Conservation (phyloP, 2,888 invertebrate species). For the Drosophila robusta region DNA sequence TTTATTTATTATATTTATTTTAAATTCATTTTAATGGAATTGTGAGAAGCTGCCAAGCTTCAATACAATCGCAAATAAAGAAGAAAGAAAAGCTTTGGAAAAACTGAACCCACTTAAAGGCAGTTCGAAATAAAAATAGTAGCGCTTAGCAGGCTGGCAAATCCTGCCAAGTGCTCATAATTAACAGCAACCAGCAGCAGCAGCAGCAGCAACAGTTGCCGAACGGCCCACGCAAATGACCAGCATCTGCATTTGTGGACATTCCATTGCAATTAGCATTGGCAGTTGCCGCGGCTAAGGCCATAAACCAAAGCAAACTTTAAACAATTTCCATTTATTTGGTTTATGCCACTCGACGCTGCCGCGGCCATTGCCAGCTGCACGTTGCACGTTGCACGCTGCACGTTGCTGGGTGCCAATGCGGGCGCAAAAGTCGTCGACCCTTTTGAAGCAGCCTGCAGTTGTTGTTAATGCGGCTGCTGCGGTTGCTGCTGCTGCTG, state of each 20-base stretch:
- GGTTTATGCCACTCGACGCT: slow-evolving; percentile 67
- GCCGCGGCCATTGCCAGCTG: slow-evolving; percentile 73
- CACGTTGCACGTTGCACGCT: slow-evolving; percentile 41
- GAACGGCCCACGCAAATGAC: slow-evolving; percentile 56
- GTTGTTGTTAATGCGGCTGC: slow-evolving; percentile 34
- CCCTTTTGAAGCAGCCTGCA: slow-evolving; percentile 66
- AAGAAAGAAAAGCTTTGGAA: neutral
- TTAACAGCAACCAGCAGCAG: slow-evolving; percentile 24
- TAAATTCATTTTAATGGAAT: too few relatives aligned
- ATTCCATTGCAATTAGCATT: slow-evolving; percentile 78
- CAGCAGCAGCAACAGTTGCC: slow-evolving; percentile 16
- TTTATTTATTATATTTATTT: neutral
- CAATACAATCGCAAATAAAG: too few relatives aligned
- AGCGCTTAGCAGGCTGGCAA: slow-evolving; percentile 2
- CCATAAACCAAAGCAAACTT: slow-evolving; percentile 79
- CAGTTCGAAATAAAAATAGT: neutral
- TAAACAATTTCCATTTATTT: slow-evolving; percentile 81
- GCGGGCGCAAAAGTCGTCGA: slow-evolving; percentile 80
- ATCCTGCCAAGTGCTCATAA: slow-evolving; percentile 27
- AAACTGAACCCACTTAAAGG: slow-evolving; percentile 4
- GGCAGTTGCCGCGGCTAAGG: slow-evolving; percentile 59
- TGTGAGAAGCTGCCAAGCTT: too few relatives aligned
- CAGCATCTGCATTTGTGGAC: slow-evolving; percentile 62
- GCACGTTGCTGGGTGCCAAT: slow-evolving; percentile 63
- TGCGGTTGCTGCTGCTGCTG: slow-evolving; percentile 48